Percentiles rank a stretch among this genome's conserved stretches.
Conservation (phyloP, 2,797 vertebrate species). For the Poecilia picta region DNA sequence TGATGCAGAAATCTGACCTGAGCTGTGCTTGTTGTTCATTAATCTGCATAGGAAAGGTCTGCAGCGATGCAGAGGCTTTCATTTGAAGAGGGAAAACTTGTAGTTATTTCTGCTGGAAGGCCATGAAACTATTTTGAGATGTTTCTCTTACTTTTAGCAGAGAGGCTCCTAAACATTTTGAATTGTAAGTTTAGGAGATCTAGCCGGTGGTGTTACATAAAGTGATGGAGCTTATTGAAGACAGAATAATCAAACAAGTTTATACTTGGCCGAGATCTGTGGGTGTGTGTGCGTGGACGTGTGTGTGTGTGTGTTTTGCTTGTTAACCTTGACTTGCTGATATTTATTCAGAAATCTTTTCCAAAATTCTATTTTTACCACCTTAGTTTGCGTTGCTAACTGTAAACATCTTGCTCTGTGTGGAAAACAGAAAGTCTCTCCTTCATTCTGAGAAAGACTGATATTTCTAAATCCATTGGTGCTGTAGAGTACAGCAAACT, state of each 20-base stretch:
- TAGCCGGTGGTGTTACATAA: not conserved
- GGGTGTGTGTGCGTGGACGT: too few relatives aligned
- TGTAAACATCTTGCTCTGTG: too few relatives aligned
- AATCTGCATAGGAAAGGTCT: not conserved
- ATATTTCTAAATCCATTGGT: too few relatives aligned
- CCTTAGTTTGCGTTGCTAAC: not conserved
- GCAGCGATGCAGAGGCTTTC: not conserved
- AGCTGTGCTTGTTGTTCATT: not conserved
- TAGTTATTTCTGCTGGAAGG: not conserved
- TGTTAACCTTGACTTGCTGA: not conserved
- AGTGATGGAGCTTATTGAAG: not conserved
- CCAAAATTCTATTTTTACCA: not conserved
- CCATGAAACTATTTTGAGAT: not conserved
- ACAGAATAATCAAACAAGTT: not conserved
- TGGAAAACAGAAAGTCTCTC: too few relatives aligned
- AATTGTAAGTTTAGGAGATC: not conserved
- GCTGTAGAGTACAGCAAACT: not conserved
- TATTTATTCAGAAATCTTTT: not conserved
- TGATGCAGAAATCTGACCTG: not conserved
- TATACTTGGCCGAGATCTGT: too few relatives aligned
- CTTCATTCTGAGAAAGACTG: too few relatives aligned
- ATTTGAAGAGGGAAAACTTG: not conserved
- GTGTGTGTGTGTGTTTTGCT: not conserved
- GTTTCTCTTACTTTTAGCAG: not conserved
- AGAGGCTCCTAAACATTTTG: not conserved